Evolutionary conservation across 2,797 vertebrate species (phyloP).

Genomic region (Glyptemys insculpta): DNA sequence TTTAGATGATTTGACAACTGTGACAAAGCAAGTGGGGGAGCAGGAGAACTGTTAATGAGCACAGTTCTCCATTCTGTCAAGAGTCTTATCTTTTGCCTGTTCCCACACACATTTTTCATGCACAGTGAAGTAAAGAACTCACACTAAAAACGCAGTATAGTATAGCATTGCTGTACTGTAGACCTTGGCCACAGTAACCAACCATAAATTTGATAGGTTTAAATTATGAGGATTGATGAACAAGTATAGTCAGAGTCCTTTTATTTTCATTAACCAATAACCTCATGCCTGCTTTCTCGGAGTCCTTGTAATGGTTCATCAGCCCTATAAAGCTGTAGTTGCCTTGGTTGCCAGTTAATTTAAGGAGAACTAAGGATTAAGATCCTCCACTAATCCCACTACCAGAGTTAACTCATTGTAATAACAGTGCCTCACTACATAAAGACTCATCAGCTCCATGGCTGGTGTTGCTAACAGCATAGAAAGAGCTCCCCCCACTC

Average conservation of each 20-base stretch:
- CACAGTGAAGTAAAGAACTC: neutral
- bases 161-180: accelerated
- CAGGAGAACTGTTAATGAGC: neutral
- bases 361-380: neutral
- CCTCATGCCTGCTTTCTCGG: neutral
- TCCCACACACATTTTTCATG: neutral
- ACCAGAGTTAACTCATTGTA: neutral
- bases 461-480: neutral
- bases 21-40: neutral
- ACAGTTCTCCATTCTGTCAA: neutral
- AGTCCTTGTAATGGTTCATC: neutral
- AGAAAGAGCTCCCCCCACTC: neutral
- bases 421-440: neutral
- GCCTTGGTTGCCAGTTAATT: neutral
- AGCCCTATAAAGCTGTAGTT: neutral
- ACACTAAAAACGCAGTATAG: accelerated
- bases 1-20: conserved; percentile 14
- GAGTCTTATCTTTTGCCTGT: neutral
- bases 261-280: neutral
- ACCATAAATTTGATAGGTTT: neutral
- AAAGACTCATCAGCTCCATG: neutral
- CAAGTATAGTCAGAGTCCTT: neutral
- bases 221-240: neutral
- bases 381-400: neutral
- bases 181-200: neutral